These are phyloP conservation scores for Apostichopus parvimensis DNA, from an alignment of 35 echinoderm and acorn worm species.

Conservation along the genomic window DNA sequence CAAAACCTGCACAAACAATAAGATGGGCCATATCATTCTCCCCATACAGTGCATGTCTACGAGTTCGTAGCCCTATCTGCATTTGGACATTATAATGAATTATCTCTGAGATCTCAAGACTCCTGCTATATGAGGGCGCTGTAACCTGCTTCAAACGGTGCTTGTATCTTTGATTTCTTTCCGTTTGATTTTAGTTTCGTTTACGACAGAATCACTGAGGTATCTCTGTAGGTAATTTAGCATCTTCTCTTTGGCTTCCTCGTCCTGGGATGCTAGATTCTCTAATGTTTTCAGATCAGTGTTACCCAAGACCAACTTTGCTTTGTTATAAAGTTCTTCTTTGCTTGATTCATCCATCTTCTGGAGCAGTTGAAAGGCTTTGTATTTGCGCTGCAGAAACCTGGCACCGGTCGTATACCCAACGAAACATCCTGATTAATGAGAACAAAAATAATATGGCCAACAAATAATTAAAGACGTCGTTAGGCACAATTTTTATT, in stretches of 20 bases:
- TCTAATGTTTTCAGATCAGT: conserved; percentile 6
- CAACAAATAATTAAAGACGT: too few species aligned
- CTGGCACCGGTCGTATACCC: background rate
- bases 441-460: background rate
- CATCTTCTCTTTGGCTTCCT: background rate
- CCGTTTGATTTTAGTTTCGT: background rate
- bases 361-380: conserved; percentile 3
- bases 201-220: background rate
- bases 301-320: conserved; percentile 1
- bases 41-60: background rate
- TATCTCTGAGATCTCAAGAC: too few species aligned
- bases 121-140: too few species aligned
- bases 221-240: conserved; percentile 4
- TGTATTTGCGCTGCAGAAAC: conserved; percentile 20
- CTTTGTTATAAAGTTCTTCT: conserved; percentile 1
- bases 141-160: background rate
- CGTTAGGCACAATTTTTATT: background rate
- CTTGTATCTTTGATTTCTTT: background rate
- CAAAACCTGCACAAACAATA: too few species aligned
- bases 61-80: background rate
- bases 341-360: conserved; percentile 11
- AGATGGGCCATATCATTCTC: too few species aligned
- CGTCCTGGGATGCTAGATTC: background rate
- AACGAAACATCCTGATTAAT: conserved; percentile 11
- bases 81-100: too few species aligned